Conservation (phyloP, 2,113 vertebrate genomes). For the Mungos mungo region DNA sequence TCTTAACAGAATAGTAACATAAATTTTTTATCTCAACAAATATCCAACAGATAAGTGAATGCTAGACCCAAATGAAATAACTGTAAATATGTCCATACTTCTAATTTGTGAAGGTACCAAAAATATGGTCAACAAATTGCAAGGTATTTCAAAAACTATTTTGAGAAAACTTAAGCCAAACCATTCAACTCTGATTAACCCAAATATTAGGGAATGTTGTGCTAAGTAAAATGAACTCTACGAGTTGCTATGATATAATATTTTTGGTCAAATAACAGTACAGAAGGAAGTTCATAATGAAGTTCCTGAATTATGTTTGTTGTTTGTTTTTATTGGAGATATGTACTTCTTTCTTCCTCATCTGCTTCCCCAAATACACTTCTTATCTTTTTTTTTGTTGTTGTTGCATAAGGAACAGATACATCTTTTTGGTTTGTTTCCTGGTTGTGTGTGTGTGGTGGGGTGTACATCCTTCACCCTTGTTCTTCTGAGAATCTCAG, state of each 20-base stretch:
- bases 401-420: background rate
- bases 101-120: background rate
- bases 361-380: background rate
- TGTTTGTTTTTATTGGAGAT: background rate
- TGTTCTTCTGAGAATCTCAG: background rate
- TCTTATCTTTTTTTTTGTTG: background rate
- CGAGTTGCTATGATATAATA: background rate
- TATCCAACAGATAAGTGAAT: background rate
- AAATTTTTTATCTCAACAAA: background rate
- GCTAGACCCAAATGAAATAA: background rate
- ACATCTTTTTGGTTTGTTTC: background rate
- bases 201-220: background rate
- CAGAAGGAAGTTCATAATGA: background rate
- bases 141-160: background rate
- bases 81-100: background rate
- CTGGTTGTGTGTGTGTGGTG: background rate
- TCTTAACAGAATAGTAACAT: background rate
- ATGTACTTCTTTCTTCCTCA: background rate
- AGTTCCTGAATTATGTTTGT: background rate
- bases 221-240: background rate
- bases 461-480: rapidly evolving
- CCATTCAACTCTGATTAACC: background rate
- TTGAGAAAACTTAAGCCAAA: background rate
- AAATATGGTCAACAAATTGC: background rate
- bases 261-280: background rate